A percentile compares a stretch with the other conserved stretches of the same genome.
Conservation (phyloP, 2,113 vertebrate genomes). For the Pitta sordida region DNA sequence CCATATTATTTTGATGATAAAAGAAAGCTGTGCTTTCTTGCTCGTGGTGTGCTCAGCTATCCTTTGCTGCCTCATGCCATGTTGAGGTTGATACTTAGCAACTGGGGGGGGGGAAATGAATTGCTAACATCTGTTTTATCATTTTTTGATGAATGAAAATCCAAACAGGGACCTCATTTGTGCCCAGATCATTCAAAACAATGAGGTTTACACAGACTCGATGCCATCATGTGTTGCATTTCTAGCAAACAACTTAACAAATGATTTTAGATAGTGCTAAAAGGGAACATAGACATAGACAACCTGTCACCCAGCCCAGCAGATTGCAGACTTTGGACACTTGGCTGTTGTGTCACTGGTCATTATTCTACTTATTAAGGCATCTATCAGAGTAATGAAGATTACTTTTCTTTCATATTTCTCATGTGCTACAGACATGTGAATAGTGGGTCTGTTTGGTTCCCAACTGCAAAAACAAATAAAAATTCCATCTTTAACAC, state of each 20-base stretch:
- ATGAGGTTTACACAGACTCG: background rate
- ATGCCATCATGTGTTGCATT: background rate
- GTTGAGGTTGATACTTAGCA: background rate
- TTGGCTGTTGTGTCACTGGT: background rate
- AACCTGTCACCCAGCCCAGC: background rate
- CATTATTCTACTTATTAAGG: background rate
- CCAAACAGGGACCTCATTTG: background rate
- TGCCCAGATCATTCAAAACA: background rate
- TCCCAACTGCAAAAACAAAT: conserved; percentile 64
- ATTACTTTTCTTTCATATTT: conserved; percentile 14
- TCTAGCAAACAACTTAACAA: background rate
- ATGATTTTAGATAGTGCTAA: background rate
- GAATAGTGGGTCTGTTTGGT: conserved; percentile 53
- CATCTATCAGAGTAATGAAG: background rate
- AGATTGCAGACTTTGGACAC: background rate
- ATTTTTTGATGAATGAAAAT: background rate
- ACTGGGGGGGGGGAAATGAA: background rate
- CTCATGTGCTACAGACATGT: conserved; percentile 39
- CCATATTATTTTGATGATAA: background rate
- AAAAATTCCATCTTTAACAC: conserved; percentile 67
- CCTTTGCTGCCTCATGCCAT: background rate
- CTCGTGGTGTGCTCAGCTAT: background rate
- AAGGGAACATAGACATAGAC: background rate
- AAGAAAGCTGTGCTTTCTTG: conserved; percentile 29
- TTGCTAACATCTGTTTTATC: conserved; percentile 36